phyloP scores from a whole-genome alignment of 1,140 invertebrate species.

The Papilio polyxenes region DNA sequence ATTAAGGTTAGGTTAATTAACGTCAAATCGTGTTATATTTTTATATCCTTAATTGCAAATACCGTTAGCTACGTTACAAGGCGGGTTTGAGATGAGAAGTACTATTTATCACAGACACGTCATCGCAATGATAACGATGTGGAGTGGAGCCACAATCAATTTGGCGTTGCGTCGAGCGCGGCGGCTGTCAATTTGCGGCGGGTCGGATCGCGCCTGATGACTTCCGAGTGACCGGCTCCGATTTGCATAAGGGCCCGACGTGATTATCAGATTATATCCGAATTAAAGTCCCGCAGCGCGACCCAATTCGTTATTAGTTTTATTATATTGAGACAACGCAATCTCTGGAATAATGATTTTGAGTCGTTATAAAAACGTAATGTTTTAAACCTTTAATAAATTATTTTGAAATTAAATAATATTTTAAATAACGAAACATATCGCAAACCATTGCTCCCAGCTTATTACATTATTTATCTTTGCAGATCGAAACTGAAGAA shows the following conservation, averaged over 20 bases:
- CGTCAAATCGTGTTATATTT: neutral
- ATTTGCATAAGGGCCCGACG: slow-evolving; percentile 76
- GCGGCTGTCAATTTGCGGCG: slow-evolving; percentile 72
- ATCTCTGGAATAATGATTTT: slow-evolving; percentile 57
- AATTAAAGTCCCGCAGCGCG: slow-evolving; percentile 58
- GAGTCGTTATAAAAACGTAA: slow-evolving; percentile 28
- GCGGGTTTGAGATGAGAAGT: neutral
- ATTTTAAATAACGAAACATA: no score
- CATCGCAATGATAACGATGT: slow-evolving; percentile 69
- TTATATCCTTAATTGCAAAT: slow-evolving; percentile 1
- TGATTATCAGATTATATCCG: slow-evolving; percentile 76
- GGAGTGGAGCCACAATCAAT: slow-evolving; percentile 69
- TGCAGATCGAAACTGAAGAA: neutral
- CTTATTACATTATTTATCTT: neutral
- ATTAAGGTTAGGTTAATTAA: neutral
- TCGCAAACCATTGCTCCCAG: neutral
- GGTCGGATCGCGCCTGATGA: slow-evolving; percentile 64
- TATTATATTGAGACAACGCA: slow-evolving; percentile 64
- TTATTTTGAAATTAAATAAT: no score
- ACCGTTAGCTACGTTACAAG: neutral
- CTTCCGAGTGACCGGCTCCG: slow-evolving; percentile 75
- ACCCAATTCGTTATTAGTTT: slow-evolving; percentile 73
- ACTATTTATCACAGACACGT: slow-evolving; percentile 59
- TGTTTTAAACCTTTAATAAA: neutral
- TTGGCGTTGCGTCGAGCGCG: slow-evolving; percentile 56